Conservation (phyloP, 2,888 invertebrate genomes). For the Leucania comma region DNA sequence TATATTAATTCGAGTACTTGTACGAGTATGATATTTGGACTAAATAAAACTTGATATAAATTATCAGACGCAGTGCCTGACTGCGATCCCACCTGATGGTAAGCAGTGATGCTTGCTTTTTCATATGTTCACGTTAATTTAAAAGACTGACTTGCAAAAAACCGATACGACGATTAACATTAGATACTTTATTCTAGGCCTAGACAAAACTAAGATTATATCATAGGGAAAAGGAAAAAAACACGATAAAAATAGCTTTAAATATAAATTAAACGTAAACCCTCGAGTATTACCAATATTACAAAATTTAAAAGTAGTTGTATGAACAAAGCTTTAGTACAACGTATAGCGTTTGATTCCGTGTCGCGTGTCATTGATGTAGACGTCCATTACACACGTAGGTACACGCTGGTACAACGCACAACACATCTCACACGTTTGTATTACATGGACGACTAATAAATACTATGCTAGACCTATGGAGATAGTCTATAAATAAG, state of each 20-base stretch:
- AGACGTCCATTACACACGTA: constrained; percentile 68
- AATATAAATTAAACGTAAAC: neutral
- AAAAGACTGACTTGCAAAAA: neutral
- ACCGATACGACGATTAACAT: no score
- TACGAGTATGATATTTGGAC: no score
- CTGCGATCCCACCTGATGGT: no score
- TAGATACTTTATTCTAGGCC: no score
- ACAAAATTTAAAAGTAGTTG: neutral
- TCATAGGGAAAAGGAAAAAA: neutral
- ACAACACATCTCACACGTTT: constrained; percentile 57
- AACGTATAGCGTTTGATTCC: constrained; percentile 59
- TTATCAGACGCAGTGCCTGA: no score
- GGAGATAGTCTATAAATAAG: neutral
- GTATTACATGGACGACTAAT: constrained; percentile 41
- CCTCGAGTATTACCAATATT: fast-evolving
- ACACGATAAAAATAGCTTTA: neutral
- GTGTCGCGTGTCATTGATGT: constrained; percentile 74
- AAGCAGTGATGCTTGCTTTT: neutral
- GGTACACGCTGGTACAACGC: constrained; percentile 43
- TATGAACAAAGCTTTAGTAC: constrained; percentile 45
- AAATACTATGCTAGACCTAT: constrained; percentile 22
- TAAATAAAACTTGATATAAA: no score
- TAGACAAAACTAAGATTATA: no score
- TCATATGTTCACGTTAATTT: neutral
- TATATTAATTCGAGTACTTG: no score